phyloP scores from a whole-genome alignment of 2,797 vertebrate species.

The Neosalanx taihuensis region DNA sequence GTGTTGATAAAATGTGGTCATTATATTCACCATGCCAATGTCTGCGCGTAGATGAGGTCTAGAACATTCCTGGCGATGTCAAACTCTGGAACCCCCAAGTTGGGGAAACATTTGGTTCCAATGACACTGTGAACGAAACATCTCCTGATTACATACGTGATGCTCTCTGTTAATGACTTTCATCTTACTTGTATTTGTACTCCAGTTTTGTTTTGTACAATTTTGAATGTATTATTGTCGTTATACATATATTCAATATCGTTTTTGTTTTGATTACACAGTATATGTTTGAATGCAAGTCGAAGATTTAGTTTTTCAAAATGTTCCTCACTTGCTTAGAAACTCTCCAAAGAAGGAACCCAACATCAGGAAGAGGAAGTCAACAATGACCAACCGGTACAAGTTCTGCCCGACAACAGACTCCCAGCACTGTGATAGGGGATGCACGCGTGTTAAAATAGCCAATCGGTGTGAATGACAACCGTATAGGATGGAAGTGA shows the following conservation, averaged over 20 bases:
- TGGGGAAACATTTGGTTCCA: slow-evolving; percentile 70
- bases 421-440: slow-evolving; percentile 87
- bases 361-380: slow-evolving; percentile 88
- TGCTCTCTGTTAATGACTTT: no score
- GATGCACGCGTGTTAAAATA: no score
- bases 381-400: slow-evolving; percentile 87
- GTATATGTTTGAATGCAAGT: no score
- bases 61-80: slow-evolving; percentile 92
- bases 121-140: slow-evolving; percentile 73
- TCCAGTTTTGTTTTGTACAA: no score
- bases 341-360: slow-evolving; percentile 94
- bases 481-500: neutral
- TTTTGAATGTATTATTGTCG: no score
- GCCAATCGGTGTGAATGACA: no score
- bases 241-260: no score
- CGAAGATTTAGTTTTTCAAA: no score
- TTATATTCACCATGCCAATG: slow-evolving; percentile 84
- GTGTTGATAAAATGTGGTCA: neutral
- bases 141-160: no score
- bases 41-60: slow-evolving; percentile 92
- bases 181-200: no score
- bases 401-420: slow-evolving; percentile 88
- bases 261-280: no score
- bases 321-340: slow-evolving; percentile 80
- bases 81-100: slow-evolving; percentile 84